Conservation (phyloP, 2,113 vertebrate genomes). For the Phalacrocorax aristotelis region DNA sequence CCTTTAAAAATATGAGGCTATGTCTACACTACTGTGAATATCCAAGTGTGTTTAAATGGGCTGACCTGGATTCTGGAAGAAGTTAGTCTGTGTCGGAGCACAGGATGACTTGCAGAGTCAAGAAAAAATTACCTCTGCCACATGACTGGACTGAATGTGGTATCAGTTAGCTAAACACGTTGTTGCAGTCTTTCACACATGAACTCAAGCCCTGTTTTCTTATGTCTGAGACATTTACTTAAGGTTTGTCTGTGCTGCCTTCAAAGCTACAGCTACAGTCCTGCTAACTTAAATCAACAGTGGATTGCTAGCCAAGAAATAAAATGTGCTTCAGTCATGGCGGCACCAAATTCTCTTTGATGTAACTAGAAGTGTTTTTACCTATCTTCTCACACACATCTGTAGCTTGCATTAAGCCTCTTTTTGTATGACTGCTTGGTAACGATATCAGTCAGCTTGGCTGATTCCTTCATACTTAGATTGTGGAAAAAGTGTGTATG, state of each 20-base stretch:
- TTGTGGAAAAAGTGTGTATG: neutral
- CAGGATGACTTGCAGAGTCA: neutral
- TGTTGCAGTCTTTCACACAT: neutral
- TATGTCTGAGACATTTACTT: neutral
- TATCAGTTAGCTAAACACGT: neutral
- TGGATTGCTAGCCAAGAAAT: neutral
- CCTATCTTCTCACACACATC: neutral
- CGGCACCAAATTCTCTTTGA: neutral
- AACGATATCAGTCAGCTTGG: neutral
- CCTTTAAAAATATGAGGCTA: neutral
- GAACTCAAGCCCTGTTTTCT: neutral
- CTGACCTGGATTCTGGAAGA: neutral
- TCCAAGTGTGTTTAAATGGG: neutral
- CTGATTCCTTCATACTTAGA: neutral
- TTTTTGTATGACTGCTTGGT: neutral
- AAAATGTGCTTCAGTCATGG: neutral
- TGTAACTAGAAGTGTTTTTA: neutral
- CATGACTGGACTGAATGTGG: neutral
- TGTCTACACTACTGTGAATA: neutral
- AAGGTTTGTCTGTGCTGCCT: neutral
- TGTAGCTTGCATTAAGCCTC: neutral
- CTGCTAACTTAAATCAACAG: neutral
- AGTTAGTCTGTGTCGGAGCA: rapidly evolving
- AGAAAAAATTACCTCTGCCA: neutral
- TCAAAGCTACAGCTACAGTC: neutral